Base-by-base conservation (phyloP, 2,113 vertebrate genomes). In the Protomyctophum bolini region DNA sequence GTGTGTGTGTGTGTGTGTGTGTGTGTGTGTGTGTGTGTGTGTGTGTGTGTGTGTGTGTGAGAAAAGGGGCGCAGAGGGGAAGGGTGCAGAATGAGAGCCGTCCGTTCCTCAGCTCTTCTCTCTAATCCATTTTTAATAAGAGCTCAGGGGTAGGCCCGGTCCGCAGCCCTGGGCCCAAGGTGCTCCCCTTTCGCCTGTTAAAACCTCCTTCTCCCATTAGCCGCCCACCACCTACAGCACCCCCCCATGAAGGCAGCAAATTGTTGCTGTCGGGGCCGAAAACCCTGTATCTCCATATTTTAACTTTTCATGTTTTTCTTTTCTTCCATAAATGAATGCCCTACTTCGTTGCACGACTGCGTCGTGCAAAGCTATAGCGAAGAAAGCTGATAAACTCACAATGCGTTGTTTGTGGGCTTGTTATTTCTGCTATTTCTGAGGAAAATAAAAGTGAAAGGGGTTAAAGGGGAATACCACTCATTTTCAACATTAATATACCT, bases 61-160 rank as follows among this genome's bases (percentile, higher is more conserved):
- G 10, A 28, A 21, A 28, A 8, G 21, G 54, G 57, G 10, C 8
- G 6, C 9, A 6, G 61, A 28, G 14, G 47, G 52, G 63, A 54
- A 33, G 62, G 50, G 58, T 41, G 21, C 28, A 59, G 63, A 15
- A 9, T 65, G 48, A 69, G 15, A 41, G 46, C 58, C 58, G 62
- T 51, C 69, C 76, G 66, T 86, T 51, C 67, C 61, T 56, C 64
- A 46, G 50, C 50, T 48, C 67, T 67, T 73, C 67, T 41, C 70
- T 83, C 52, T 83, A 82, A 86, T 83, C 80, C 77, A 83, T 86
- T 82, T 88, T 86, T 86, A 86, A 88, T 88, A 79, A 83, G 82
- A 47, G 58, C 63, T 80, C 60, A 46, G 73, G 21, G 76, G 69
- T 66, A 73, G 52, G 63, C 55, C 61, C 77, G 59, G 72, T 66